Percentiles rank a stretch among this genome's conserved stretches.
Conservation (phyloP, 2,797 vertebrate species). For the Peromyscus eremicus region DNA sequence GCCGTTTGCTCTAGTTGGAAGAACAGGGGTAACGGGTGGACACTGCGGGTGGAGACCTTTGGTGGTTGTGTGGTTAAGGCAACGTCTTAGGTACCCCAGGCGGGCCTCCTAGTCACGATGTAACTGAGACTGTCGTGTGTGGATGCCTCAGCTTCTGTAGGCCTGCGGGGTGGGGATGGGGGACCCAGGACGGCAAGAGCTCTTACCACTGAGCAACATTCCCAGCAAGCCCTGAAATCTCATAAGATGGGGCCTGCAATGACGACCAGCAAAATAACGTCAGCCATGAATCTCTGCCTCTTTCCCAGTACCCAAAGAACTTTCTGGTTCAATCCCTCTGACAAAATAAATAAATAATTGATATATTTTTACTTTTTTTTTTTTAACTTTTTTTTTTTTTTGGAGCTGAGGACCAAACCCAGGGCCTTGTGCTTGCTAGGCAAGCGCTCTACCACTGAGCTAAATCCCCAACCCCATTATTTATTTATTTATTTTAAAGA, state of each 20-base stretch:
- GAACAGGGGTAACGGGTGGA: not conserved
- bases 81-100: not conserved
- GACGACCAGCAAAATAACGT: not conserved
- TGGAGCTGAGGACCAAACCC: too few relatives aligned
- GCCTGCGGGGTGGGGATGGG: too few relatives aligned
- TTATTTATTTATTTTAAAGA: too few relatives aligned
- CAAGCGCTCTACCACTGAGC: too few relatives aligned
- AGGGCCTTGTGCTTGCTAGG: too few relatives aligned
- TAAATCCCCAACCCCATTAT: too few relatives aligned
- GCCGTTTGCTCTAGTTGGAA: too few relatives aligned
- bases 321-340: not conserved
- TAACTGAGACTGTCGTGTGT: not conserved
- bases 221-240: not conserved
- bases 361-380: slow-evolving; percentile 23
- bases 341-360: slow-evolving; percentile 29
- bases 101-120: not conserved
- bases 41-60: not conserved
- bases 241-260: not conserved
- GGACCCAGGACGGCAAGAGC: not conserved
- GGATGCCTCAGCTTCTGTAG: not conserved
- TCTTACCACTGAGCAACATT: not conserved
- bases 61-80: not conserved
- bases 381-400: too few relatives aligned
- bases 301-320: not conserved
- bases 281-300: not conserved